phyloP scores from a whole-genome alignment of 1,140 invertebrate species.

The Platyscapa corneri region DNA sequence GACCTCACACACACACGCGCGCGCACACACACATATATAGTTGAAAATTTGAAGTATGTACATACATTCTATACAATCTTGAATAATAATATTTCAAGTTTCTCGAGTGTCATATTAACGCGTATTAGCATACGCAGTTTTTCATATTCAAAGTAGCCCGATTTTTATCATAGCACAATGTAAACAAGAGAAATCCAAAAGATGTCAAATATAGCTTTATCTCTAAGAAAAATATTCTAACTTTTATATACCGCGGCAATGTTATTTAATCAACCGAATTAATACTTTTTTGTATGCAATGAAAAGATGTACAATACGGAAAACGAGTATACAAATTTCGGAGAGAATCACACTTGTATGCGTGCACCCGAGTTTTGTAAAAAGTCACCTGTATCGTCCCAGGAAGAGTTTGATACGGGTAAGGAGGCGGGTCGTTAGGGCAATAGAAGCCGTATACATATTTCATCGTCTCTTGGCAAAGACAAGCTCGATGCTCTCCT shows the following conservation, averaged over 20 bases:
- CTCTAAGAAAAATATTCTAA: background rate
- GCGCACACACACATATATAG: background rate
- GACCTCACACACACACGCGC: background rate
- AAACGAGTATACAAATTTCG: background rate
- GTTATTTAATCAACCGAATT: conserved; percentile 15
- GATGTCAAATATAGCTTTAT: background rate
- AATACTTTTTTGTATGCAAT: background rate
- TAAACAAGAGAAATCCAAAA: conserved; percentile 35
- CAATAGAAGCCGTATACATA: conserved; percentile 20
- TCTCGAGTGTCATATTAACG: background rate
- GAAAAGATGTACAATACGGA: background rate
- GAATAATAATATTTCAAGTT: background rate
- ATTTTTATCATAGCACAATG: background rate
- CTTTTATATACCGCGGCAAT: background rate
- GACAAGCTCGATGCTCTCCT: background rate
- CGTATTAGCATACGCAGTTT: conserved; percentile 32
- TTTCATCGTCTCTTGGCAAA: conserved; percentile 15
- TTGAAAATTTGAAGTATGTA: background rate
- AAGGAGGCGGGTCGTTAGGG: conserved; percentile 23
- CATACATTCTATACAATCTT: background rate
- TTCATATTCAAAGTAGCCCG: conserved; percentile 42
- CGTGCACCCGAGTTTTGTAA: background rate
- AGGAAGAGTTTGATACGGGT: conserved; percentile 7
- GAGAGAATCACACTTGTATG: background rate
- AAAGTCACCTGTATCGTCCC: conserved; percentile 18